Evolutionary conservation across 2,113 vertebrate species (phyloP), one percentile per base, ranked within the genome.

Genomic region (Trogon surrucura): DNA sequence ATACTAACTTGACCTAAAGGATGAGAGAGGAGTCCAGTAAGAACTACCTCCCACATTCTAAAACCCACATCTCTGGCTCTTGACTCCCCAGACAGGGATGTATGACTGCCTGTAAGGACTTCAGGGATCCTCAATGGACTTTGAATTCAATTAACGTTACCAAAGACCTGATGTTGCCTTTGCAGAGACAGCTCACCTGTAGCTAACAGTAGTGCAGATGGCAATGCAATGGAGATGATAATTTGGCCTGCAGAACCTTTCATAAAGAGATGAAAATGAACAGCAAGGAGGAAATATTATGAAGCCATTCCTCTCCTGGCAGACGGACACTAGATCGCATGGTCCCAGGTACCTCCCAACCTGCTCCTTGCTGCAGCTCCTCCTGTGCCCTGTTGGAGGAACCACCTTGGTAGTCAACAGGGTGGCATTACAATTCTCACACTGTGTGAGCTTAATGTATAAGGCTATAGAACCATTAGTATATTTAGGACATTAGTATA

Each of bases 361-460:
- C 20, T 54, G 19, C 11, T 86, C 29, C 54, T 47, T 0, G 0
- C 58, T 56, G 26, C 53, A 64, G 26, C 3, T 88, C 34, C 50
- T 80, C 29, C 62, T 32, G 27, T 25, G 48, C 48, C 71, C 30
- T 0, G 0, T 54, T 80, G 62, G 23, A 74, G 44, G 27, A 81
- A 19, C 25, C 66, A 25, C 23, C 4, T 2, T 13, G 19, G 17
- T 10, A 38, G 41, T 29, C 29, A 73, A 77, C 23, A 60, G 48
- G 0, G 0, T 2, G 25, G 36, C 17, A 18, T 16, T 60, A 30
- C 14, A 30, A 25, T 27, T 48, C 10, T 61, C 32, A 32, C 4
- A 41, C 20, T 47, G 9, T 20, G 15, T 38, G 44, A 86, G 25
- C 36, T 30, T 54, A n/a, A 29, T 32, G 11, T 21, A 14, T 21